Evolutionary conservation across 1,140 invertebrate species (phyloP).

Genomic region (Lepidostoma basale): DNA sequence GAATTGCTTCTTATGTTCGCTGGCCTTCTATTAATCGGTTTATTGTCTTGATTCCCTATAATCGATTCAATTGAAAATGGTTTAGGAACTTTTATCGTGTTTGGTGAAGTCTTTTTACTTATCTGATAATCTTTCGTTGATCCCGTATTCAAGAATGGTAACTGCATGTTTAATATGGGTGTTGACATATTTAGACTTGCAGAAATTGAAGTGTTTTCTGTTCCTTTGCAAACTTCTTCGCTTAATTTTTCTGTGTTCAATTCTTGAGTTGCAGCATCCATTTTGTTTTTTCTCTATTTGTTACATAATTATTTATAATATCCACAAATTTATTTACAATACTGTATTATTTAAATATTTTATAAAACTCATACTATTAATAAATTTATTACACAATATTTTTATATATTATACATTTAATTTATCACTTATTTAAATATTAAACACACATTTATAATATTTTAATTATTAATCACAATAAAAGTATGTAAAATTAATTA

Average conservation of each 20-base stretch:
- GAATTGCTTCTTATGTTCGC: constrained; percentile 20
- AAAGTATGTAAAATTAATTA: too few relatives aligned
- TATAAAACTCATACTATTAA: background rate
- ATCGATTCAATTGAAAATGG: constrained; percentile 42
- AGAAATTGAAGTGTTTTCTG: background rate
- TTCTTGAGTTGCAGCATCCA: constrained; percentile 6
- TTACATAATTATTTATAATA: background rate
- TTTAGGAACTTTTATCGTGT: constrained; percentile 30
- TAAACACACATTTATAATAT: too few relatives aligned
- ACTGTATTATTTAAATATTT: background rate
- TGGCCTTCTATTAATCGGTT: background rate
- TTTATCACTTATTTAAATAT: too few relatives aligned
- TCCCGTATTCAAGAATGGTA: background rate
- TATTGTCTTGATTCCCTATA: constrained; percentile 36
- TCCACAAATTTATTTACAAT: background rate
- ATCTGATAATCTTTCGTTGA: background rate
- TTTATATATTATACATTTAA: background rate
- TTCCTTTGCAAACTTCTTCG: background rate
- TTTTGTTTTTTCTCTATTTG: constrained; percentile 3
- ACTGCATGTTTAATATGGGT: background rate
- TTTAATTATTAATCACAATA: too few relatives aligned
- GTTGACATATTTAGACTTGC: background rate
- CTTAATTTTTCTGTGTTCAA: background rate
- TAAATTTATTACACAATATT: background rate
- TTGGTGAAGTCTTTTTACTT: constrained; percentile 18